Conservation (phyloP, 2,113 vertebrate genomes). For the Chelonoidis abingdonii region DNA sequence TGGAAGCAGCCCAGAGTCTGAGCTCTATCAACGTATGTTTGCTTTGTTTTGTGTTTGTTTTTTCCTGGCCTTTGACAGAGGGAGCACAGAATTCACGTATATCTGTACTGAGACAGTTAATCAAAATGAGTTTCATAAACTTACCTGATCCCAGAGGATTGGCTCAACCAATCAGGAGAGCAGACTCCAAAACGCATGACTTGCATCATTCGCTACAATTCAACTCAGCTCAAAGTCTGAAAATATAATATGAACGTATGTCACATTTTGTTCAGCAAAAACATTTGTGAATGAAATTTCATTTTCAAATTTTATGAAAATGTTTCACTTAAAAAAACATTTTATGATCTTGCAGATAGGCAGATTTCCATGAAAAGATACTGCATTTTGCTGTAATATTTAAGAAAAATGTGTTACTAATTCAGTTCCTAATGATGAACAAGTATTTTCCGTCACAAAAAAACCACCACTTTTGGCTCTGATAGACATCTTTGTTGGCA, state of each 20-base stretch:
- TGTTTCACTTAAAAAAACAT: too few species aligned
- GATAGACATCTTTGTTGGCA: neutral
- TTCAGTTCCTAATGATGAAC: neutral
- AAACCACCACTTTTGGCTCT: neutral
- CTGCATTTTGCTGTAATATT: neutral
- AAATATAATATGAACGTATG: neutral
- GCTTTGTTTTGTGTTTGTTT: too few species aligned
- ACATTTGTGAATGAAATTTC: neutral
- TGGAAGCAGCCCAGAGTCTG: too few species aligned
- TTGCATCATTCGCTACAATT: neutral
- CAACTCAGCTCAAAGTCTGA: neutral
- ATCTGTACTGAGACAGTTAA: too few species aligned
- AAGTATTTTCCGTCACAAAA: neutral
- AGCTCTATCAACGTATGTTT: too few species aligned
- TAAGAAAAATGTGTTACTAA: neutral
- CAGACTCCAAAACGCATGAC: neutral
- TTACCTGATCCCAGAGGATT: neutral
- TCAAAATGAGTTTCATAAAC: neutral
- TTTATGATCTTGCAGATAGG: neutral
- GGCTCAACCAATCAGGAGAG: neutral
- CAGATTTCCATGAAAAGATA: neutral
- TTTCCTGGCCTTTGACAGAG: too few species aligned
- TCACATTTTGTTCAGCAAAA: neutral
- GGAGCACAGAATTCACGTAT: too few species aligned
- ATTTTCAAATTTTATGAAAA: neutral